Conservation (phyloP, 2,888 invertebrate species). For the Agrotis ipsilon region DNA sequence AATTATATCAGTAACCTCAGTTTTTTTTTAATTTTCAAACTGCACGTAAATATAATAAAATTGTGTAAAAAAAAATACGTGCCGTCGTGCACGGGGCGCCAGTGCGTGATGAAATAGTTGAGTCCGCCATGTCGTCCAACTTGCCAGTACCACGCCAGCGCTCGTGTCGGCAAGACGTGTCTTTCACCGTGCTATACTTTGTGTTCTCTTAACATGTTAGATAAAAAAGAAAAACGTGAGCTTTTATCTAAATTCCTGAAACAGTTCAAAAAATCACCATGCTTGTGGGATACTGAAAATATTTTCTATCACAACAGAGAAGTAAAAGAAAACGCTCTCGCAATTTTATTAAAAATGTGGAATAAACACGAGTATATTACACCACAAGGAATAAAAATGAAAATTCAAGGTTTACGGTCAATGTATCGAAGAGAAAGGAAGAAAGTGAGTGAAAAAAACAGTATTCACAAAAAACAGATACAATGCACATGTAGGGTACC, state of each 20-base stretch:
- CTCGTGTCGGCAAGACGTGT: not conserved
- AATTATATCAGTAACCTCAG: too few species aligned
- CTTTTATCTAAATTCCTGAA: conserved; percentile 22
- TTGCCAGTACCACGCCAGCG: conserved; percentile 20
- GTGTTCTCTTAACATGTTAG: not conserved
- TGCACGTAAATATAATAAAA: too few species aligned
- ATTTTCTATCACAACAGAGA: conserved; percentile 15
- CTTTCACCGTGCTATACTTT: not conserved
- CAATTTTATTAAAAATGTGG: conserved; percentile 28
- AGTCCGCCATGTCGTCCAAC: conserved; percentile 12
- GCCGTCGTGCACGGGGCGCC: not conserved
- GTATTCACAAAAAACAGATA: not conserved
- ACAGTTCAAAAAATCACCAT: conserved; percentile 28
- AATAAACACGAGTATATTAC: conserved; percentile 16
- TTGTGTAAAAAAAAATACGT: not conserved
- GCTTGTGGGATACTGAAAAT: conserved; percentile 28
- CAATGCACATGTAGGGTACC: too few species aligned
- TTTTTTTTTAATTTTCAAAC: too few species aligned
- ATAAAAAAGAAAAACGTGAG: not conserved
- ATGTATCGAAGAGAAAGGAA: conserved; percentile 30
- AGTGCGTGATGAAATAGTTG: not conserved
- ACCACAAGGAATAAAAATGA: not conserved
- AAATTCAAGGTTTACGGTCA: conserved; percentile 35
- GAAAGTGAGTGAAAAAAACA: conserved; percentile 33
- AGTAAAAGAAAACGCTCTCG: conserved; percentile 7